phyloP scores from a whole-genome alignment of 2,113 vertebrate species.

The Pionites leucogaster region DNA sequence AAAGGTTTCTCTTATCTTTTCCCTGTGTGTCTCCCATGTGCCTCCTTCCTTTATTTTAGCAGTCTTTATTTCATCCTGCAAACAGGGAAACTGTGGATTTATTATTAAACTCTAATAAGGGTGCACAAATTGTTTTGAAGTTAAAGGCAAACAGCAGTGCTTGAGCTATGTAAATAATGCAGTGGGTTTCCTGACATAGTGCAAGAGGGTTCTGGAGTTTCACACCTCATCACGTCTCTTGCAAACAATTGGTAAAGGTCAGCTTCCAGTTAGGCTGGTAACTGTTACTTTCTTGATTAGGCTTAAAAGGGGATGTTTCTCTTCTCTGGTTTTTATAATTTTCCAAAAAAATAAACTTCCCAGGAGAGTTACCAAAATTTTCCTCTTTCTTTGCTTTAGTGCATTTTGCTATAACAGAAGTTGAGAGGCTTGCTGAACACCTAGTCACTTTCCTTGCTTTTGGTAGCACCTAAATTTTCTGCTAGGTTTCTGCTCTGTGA shows the following conservation, averaged over 20 bases:
- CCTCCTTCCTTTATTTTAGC: background rate
- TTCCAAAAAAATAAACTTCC: background rate
- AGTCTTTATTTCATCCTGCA: background rate
- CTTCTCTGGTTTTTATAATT: background rate
- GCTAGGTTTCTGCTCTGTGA: background rate
- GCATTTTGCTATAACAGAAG: background rate
- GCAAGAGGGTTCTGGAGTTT: constrained; percentile 19
- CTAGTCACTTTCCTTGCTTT: background rate
- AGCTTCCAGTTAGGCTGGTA: background rate
- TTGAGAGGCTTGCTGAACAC: background rate
- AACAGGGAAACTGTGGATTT: background rate
- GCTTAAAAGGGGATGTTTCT: background rate
- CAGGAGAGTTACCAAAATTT: background rate
- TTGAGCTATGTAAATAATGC: constrained; percentile 27
- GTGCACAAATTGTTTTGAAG: constrained; percentile 24
- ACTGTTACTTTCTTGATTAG: background rate
- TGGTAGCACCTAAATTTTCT: background rate
- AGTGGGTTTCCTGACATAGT: background rate
- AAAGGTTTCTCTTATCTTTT: background rate
- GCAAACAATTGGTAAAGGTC: background rate
- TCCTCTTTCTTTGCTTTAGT: background rate
- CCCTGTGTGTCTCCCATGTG: fast-evolving
- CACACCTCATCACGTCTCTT: background rate
- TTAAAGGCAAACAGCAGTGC: background rate
- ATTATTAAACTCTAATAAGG: constrained; percentile 5